Conservation (phyloP, 2,888 invertebrate species). For the Drosophila flavopinicola region DNA sequence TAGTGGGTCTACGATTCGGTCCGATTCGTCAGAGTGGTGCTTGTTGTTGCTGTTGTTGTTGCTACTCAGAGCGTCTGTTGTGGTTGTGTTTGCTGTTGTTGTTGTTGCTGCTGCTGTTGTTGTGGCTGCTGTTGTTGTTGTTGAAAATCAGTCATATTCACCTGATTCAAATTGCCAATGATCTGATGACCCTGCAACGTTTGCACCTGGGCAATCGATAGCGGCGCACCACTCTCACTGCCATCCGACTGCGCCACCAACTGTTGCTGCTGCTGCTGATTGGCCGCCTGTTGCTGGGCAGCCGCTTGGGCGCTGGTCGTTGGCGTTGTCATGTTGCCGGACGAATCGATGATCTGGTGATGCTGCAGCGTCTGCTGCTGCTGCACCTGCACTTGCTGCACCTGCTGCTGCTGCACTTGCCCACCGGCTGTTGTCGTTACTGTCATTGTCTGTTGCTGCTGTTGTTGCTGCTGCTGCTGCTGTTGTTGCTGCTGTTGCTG, state of each 20-base stretch:
- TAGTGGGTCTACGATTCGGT: slow-evolving; percentile 40
- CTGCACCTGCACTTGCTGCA: slow-evolving; percentile 71
- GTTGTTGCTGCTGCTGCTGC: slow-evolving; percentile 74
- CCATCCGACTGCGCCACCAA: slow-evolving; percentile 84
- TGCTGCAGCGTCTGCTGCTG: slow-evolving; percentile 76
- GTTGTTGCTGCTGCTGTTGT: slow-evolving; percentile 52
- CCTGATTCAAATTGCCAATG: slow-evolving; percentile 85
- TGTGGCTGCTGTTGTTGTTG: slow-evolving; percentile 77
- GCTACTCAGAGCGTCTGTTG: slow-evolving; percentile 70
- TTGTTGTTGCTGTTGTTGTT: too few relatives aligned
- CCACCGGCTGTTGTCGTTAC: slow-evolving; percentile 62
- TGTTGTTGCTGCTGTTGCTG: slow-evolving; percentile 64
- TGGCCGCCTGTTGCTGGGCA: slow-evolving; percentile 69
- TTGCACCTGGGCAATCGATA: slow-evolving; percentile 84
- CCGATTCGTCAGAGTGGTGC: slow-evolving; percentile 46
- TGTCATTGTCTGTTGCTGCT: slow-evolving; percentile 66
- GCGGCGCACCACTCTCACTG: slow-evolving; percentile 83
- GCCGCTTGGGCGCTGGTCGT: slow-evolving; percentile 76
- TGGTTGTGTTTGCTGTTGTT: slow-evolving; percentile 59
- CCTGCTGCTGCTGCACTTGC: slow-evolving; percentile 77
- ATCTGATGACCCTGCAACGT: slow-evolving; percentile 84
- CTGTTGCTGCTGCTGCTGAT: slow-evolving; percentile 73
- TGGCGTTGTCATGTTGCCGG: slow-evolving; percentile 83
- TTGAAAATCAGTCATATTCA: slow-evolving; percentile 84
- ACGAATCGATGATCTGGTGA: slow-evolving; percentile 84